Evolutionary conservation across 2,797 vertebrate genomes (phyloP).

Genomic region (Luscinia luscinia): DNA sequence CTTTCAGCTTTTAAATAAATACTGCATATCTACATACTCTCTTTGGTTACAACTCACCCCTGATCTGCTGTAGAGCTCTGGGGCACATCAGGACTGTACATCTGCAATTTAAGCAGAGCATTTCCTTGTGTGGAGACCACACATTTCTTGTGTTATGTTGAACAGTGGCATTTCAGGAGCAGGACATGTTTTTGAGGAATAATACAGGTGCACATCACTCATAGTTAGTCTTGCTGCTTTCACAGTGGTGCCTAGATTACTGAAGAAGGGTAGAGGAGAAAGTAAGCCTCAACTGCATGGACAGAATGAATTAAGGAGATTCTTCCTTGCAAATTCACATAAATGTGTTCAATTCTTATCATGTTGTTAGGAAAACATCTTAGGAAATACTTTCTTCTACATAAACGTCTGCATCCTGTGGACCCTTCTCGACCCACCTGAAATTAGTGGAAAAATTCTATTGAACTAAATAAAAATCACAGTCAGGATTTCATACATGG

Average conservation of each 20-base stretch:
- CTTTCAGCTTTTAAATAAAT: background rate
- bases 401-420: background rate
- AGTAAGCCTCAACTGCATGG: background rate
- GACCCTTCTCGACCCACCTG: background rate
- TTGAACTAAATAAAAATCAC: background rate
- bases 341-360: background rate
- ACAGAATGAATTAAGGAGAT: background rate
- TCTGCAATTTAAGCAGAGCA: background rate
- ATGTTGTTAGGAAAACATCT: background rate
- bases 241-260: background rate
- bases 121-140: background rate
- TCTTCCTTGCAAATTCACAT: background rate
- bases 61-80: background rate
- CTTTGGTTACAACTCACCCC: background rate
- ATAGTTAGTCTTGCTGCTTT: background rate
- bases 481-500: background rate
- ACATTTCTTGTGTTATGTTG: background rate
- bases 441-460: background rate
- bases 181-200: background rate
- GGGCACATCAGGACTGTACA: background rate
- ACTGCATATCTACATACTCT: background rate
- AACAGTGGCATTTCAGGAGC: background rate
- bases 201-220: background rate
- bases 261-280: background rate
- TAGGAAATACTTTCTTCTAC: background rate